phyloP scores from a whole-genome alignment of 1,140 invertebrate genomes.

The Charaxes varanes region DNA sequence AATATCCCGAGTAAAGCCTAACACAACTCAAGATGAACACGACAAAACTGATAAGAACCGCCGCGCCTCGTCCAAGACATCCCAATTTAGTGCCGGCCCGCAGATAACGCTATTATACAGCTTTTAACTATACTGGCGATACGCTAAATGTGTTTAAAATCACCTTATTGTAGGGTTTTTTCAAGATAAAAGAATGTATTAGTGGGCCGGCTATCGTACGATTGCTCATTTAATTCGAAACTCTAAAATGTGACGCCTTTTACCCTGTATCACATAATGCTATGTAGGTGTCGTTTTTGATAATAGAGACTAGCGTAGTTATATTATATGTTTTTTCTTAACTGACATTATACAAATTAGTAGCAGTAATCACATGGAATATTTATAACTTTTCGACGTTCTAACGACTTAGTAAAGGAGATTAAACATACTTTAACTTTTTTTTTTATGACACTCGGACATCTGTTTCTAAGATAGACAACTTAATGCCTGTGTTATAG shows the following conservation, averaged over 20 bases:
- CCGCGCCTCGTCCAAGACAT: conserved; percentile 61
- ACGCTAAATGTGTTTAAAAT: conserved; percentile 70
- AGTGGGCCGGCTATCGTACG: conserved; percentile 15
- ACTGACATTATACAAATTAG: too few relatives aligned
- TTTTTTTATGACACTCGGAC: too few relatives aligned
- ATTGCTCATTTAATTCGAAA: conserved; percentile 30
- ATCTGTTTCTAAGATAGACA: too few relatives aligned
- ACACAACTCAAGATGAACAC: conserved; percentile 73
- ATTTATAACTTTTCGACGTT: too few relatives aligned
- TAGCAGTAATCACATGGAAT: too few relatives aligned
- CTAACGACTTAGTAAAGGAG: too few relatives aligned
- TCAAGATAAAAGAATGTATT: conserved; percentile 42
- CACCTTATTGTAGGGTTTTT: conserved; percentile 53
- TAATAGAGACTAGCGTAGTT: conserved; percentile 20
- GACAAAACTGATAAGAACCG: conserved; percentile 68
- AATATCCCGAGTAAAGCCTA: conserved; percentile 69
- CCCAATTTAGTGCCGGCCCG: conserved; percentile 69
- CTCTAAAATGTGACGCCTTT: conserved; percentile 17
- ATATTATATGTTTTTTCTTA: too few relatives aligned
- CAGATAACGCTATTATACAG: conserved; percentile 72
- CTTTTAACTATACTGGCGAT: conserved; percentile 71
- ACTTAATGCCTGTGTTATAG: too few relatives aligned
- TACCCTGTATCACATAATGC: not conserved
- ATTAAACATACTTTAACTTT: too few relatives aligned
- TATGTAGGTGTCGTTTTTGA: conserved; percentile 9